These are phyloP conservation scores for Neostethus bicornis DNA, from an alignment of 2,797 vertebrate species.

Conservation along the genomic window DNA sequence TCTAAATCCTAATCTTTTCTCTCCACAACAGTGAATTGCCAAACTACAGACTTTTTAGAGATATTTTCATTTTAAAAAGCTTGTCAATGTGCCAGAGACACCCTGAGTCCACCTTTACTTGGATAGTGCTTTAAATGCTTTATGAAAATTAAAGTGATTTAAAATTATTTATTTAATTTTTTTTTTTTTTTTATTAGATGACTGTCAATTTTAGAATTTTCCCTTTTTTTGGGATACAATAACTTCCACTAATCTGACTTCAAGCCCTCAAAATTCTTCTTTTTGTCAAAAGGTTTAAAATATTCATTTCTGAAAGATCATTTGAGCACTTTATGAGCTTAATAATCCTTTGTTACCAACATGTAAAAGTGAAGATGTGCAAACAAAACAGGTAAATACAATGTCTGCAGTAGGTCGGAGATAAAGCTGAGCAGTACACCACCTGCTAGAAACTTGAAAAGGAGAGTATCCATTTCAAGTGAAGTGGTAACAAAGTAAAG, in stretches of 20 bases:
- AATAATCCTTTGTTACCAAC: slow-evolving; percentile 32
- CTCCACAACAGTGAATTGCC: slow-evolving; percentile 34
- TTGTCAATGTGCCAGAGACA: slow-evolving; percentile 47
- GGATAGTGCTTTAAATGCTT: slow-evolving; percentile 48
- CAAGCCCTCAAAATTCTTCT: slow-evolving; percentile 3
- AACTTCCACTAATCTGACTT: slow-evolving; percentile 13
- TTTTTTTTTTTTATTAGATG: no score
- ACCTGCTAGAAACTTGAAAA: slow-evolving; percentile 44
- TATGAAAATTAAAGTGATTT: slow-evolving; percentile 25
- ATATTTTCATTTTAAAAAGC: slow-evolving; percentile 25
- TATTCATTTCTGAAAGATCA: no score
- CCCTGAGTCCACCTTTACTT: slow-evolving; percentile 77
- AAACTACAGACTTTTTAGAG: slow-evolving; percentile 11
- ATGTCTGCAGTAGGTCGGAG: slow-evolving; percentile 56
- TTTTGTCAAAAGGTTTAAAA: no score
- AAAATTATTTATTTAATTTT: no score
- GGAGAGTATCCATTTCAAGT: slow-evolving; percentile 41
- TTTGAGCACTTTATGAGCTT: slow-evolving; percentile 68
- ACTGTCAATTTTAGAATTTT: slow-evolving; percentile 32
- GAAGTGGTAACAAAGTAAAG: slow-evolving; percentile 57
- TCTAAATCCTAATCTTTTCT: slow-evolving; percentile 52
- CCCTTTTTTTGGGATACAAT: slow-evolving; percentile 29
- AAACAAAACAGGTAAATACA: slow-evolving; percentile 13
- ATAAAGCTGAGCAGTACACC: slow-evolving; percentile 19
- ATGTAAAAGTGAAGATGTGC: slow-evolving; percentile 18